A percentile compares a stretch with the other conserved stretches of the same genome.
phyloP scores from a whole-genome alignment of 2,888 invertebrate species.

The Heliconius charithonia region DNA sequence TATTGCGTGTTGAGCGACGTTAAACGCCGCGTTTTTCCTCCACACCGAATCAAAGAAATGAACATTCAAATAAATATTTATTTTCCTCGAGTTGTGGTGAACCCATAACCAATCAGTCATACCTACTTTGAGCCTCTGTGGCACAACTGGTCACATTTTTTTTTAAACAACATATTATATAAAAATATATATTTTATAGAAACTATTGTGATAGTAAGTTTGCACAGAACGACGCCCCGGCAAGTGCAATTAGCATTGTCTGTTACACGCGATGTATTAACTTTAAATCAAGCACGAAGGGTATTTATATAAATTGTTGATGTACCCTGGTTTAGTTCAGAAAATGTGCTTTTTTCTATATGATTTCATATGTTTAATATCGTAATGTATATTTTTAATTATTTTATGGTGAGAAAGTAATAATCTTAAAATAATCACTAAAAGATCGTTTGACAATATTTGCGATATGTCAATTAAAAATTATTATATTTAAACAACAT shows the following conservation, averaged over 20 bases:
- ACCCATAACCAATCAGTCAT: no score
- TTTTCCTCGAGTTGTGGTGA: no score
- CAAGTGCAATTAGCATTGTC: background rate
- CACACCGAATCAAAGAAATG: background rate
- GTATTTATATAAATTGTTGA: background rate
- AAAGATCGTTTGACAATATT: background rate
- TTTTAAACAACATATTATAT: no score
- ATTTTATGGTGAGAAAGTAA: background rate
- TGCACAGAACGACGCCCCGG: background rate
- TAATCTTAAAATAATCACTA: background rate
- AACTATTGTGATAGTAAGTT: background rate
- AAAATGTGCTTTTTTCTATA: background rate
- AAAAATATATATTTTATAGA: no score
- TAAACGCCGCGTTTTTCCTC: no score
- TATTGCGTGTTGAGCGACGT: no score
- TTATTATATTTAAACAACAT: no score
- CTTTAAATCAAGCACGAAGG: background rate
- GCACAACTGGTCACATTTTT: no score
- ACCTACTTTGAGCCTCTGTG: no score
- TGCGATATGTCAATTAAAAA: background rate
- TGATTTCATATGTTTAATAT: background rate
- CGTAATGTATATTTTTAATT: background rate
- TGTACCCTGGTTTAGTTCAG: background rate
- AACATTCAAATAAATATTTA: background rate
- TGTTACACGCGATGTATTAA: background rate